Evolutionary conservation across 2,888 invertebrate genomes (phyloP).

Genomic region (Plebejus melissa): DNA sequence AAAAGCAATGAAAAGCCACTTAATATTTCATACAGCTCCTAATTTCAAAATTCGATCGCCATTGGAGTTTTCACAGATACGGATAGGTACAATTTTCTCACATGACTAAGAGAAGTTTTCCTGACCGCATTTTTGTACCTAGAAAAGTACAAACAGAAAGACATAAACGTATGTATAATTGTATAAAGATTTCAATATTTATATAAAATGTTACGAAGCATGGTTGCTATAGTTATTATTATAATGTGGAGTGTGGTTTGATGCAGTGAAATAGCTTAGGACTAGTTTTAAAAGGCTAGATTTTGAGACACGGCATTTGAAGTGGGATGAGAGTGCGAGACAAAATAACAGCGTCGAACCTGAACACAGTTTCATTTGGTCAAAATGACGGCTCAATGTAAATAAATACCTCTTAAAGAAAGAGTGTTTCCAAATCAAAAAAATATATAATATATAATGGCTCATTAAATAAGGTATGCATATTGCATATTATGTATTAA

Average conservation of each 20-base stretch:
- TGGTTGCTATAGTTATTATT: slow-evolving; percentile 29
- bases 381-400: neutral
- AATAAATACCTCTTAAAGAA: neutral
- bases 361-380: neutral
- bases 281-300: slow-evolving; percentile 42
- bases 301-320: slow-evolving; percentile 41
- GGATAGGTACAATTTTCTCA: slow-evolving; percentile 29
- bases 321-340: slow-evolving; percentile 36
- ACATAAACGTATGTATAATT: slow-evolving; percentile 28
- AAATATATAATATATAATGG: neutral
- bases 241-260: slow-evolving; percentile 34
- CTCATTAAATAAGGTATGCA: neutral
- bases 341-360: slow-evolving; percentile 23
- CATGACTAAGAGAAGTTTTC: slow-evolving; percentile 29
- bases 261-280: slow-evolving; percentile 37
- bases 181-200: slow-evolving; percentile 31
- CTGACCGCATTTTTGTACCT: slow-evolving; percentile 37
- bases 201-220: slow-evolving; percentile 29
- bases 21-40: neutral
- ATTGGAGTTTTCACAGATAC: neutral
- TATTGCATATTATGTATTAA: neutral
- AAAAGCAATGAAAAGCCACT: neutral
- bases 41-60: neutral
- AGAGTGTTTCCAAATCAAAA: neutral
- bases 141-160: slow-evolving; percentile 36